Base-by-base conservation (phyloP, 2,888 invertebrate genomes). In the Caenorhabditis imperialis region DNA sequence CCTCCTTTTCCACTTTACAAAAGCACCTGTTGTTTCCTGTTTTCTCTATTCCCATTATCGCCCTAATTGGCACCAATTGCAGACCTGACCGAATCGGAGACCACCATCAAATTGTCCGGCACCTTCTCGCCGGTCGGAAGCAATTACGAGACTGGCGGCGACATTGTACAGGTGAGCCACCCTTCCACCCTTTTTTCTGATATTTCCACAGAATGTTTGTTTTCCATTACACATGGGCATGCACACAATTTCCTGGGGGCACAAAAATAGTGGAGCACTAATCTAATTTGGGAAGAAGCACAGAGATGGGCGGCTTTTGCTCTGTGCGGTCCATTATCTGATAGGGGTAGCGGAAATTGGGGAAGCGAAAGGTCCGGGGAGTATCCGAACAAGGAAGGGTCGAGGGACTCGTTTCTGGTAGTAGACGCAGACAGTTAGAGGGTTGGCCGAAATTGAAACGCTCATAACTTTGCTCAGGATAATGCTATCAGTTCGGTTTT, bases 111-210 rank as follows among this genome's bases (percentile, higher is more conserved):
- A n/a, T 55, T 81, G 27, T 40, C 61, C 38, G 81, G 81, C 16
- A 70, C 76, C 12, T 83, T 80, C 70, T 81, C 81, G n/a, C 61
- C 77, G n/a, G 78, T 75, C 40, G 83, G 83, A 40, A 71, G 55
- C 48, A 81, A 79, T 75, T 83, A 80, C 57, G 83, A 83, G 58
- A 79, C 78, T 38, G 62, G 67, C 55, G 83, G 77, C 20, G 78
- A 80, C 42, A 61, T 83, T 48, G 83, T 83, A 12, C 83, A 83
- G 79, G 83, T 83, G 22, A 18, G 82, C 55, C 1, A 10, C 22
- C 25, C 1, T 23, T 20, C 5, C 30, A 12, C 22, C 40, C 40
- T 45, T 37, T 20, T 25, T 38, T 14, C 12, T 42, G 3, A 33
- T 30, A 18, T 47, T 22, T 12, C 14, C 23, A 12, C 48, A n/a